phyloP scores from a whole-genome alignment of 2,113 vertebrate genomes.

The Sarotherodon lohbergeri region DNA sequence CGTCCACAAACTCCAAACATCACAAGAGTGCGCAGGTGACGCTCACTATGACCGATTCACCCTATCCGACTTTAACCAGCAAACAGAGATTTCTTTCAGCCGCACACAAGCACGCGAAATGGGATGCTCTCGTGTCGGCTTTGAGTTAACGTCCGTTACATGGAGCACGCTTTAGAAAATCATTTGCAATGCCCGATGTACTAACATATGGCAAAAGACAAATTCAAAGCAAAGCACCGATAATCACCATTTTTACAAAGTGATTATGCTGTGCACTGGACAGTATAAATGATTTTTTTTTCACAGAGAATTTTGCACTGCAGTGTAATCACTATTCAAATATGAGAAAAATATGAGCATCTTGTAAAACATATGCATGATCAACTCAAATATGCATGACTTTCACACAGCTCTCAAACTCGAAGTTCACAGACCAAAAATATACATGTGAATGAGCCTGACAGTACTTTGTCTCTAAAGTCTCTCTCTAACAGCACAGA shows the following conservation, averaged over 20 bases:
- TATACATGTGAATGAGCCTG: constrained; percentile 42
- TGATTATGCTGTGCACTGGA: constrained; percentile 4
- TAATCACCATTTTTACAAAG: background rate
- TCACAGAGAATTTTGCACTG: background rate
- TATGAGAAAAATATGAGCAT: background rate
- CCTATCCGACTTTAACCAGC: background rate
- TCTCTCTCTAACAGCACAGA: background rate
- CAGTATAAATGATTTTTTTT: constrained; percentile 26
- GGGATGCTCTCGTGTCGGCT: background rate
- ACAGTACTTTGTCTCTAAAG: background rate
- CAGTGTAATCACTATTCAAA: constrained; percentile 29
- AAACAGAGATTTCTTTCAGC: constrained; percentile 19
- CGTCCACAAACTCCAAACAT: constrained; percentile 9
- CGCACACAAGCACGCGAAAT: background rate
- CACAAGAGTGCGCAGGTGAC: constrained; percentile 44
- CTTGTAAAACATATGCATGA: constrained; percentile 30
- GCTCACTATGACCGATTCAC: constrained; percentile 11
- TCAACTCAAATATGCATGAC: constrained; percentile 61
- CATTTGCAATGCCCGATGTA: background rate
- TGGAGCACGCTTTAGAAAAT: background rate
- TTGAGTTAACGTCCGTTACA: background rate
- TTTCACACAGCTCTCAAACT: constrained; percentile 25
- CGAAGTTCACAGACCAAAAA: constrained; percentile 57
- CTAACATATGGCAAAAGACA: background rate
- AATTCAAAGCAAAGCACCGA: background rate